Evolutionary conservation across 2,888 invertebrate species (phyloP), one percentile per base, ranked within the genome.

Genomic region (Yponomeuta malinellus): DNA sequence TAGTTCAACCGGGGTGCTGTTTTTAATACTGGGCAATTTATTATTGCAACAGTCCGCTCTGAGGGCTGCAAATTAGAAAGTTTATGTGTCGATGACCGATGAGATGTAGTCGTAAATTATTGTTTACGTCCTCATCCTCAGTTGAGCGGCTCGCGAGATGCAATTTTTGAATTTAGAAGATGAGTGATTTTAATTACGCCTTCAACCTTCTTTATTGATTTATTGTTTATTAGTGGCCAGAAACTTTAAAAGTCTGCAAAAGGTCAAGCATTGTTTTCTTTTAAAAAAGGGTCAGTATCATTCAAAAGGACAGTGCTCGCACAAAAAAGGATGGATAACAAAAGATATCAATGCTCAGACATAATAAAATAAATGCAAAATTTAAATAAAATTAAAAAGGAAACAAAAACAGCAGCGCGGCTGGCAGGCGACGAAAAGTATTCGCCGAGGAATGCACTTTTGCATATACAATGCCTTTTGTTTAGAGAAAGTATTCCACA

Each of bases 401-500:
- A 83, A 77, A 64, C 31, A 71, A 76, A 71, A 75, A 76, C 71
- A 72, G 73, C 74, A 75, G 76, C 81, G 70, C 48, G 76, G 78
- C 80, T 80, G 81, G 83, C 84, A 89, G 92, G 91, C 92, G 92
- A 88, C 89, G 90, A 90, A 90, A 89, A 89, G 86, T 88, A 88
- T 91, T 86, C 88, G 81, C 80, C 74, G 79, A 74, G 87, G 90
- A 89, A 91, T 91, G 89, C 89, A 84, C 88, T 89, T 89, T 89
- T 88, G 90, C 90, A 89, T 92, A 83, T 86, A 90, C 91, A 90
- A 91, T 90, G 86, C 88, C 89, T 89, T 90, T 92, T 90, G 91
- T 92, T 89, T 91, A 89, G 89, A 88, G 90, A 89, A 88, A 91
- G 89, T 90, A 90, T 91, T 91, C 91, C 91, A 90, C 90, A 90